Evolutionary conservation across 2,888 invertebrate genomes (phyloP).

Genomic region (Aphodius sticticus): DNA sequence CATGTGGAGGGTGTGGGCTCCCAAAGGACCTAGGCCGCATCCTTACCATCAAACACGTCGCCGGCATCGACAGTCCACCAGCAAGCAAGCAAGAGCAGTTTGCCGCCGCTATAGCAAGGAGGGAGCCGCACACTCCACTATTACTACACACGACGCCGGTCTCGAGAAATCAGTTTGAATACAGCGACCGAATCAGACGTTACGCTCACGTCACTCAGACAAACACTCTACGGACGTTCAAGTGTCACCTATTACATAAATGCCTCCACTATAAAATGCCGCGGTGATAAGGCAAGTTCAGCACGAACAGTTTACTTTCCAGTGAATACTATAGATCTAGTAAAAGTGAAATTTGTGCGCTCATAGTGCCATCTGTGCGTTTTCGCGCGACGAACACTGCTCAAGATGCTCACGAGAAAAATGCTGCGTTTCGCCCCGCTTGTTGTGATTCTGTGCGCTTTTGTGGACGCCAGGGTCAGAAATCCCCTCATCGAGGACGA

Average conservation of each 20-base stretch:
- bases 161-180: slow-evolving; percentile 1
- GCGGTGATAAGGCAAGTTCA: neutral
- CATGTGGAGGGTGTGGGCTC: slow-evolving; percentile 6
- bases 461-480: slow-evolving; percentile 37
- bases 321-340: no score
- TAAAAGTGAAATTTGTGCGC: no score
- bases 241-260: slow-evolving; percentile 4
- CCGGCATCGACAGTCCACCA: no score
- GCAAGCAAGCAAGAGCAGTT: no score
- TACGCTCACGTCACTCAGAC: neutral
- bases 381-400: neutral
- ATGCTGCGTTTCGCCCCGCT: neutral
- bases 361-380: neutral
- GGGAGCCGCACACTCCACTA: slow-evolving; percentile 11
- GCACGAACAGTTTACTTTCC: no score
- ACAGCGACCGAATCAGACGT: neutral
- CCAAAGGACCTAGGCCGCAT: slow-evolving; percentile 4
- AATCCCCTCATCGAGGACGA: slow-evolving; percentile 55
- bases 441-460: neutral
- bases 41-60: neutral
- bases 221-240: neutral
- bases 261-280: neutral
- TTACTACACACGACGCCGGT: slow-evolving; percentile 15
- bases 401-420: slow-evolving; percentile 35
- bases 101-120: neutral